A percentile compares a stretch with the other conserved stretches of the same genome.
These are phyloP conservation scores for Pachyrhynchus sulphureomaculatus DNA, from an alignment of 1,140 invertebrate species.

Conservation along the genomic window DNA sequence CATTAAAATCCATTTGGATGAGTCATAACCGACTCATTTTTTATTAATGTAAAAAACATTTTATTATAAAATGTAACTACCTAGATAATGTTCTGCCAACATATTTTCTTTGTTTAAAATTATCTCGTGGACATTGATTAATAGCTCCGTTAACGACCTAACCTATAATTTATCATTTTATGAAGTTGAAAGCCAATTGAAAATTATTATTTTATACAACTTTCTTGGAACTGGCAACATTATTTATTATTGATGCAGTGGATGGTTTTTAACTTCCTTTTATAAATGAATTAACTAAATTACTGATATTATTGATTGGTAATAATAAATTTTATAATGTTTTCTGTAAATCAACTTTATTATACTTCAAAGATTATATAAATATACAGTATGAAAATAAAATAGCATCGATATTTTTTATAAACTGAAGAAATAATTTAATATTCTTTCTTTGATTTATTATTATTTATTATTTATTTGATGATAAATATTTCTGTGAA, in stretches of 20 bases:
- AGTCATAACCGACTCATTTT: conserved; percentile 3
- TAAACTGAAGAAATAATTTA: too few relatives aligned
- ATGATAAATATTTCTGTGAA: too few relatives aligned
- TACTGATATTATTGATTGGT: too few relatives aligned
- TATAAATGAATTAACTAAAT: too few relatives aligned
- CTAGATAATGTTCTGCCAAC: conserved; percentile 26
- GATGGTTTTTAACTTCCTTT: background rate
- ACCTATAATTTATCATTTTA: conserved; percentile 31
- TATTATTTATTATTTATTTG: too few relatives aligned
- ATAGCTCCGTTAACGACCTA: conserved; percentile 23
- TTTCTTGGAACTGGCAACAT: conserved; percentile 11
- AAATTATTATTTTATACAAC: conserved; percentile 28
- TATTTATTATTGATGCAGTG: conserved; percentile 23
- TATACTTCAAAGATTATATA: too few relatives aligned
- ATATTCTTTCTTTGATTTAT: too few relatives aligned
- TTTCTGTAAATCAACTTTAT: too few relatives aligned
- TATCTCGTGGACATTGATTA: conserved; percentile 30
- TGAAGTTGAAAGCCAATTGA: conserved; percentile 25
- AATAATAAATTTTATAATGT: too few relatives aligned
- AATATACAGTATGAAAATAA: too few relatives aligned
- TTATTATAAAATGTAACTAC: conserved; percentile 16
- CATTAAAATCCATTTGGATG: too few relatives aligned
- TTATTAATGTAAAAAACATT: conserved; percentile 9
- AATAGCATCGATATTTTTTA: too few relatives aligned
- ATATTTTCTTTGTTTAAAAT: conserved; percentile 30